phyloP scores from a whole-genome alignment of 2,113 vertebrate species.

The Forbesichthys papilliferus region DNA sequence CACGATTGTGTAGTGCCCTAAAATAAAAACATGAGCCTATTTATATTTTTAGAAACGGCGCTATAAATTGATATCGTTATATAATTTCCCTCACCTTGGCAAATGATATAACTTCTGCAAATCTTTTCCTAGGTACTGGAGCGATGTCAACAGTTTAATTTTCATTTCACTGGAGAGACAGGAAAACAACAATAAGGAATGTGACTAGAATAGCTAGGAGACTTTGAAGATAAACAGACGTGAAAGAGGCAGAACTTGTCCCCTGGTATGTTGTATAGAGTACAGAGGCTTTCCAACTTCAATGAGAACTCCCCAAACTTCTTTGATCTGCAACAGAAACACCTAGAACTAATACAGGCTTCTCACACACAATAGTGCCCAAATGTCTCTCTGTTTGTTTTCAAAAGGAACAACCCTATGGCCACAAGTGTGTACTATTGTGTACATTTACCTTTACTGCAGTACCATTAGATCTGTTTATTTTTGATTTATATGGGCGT shows the following conservation, averaged over 20 bases:
- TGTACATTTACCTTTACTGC: too few species aligned
- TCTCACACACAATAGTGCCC: too few species aligned
- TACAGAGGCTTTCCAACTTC: conserved; percentile 72
- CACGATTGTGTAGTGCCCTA: conserved; percentile 61
- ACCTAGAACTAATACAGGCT: background rate
- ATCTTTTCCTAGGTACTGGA: conserved; percentile 78
- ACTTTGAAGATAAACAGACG: background rate
- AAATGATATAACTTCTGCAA: conserved; percentile 75
- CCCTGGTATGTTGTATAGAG: conserved; percentile 79
- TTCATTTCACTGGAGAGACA: conserved; percentile 70
- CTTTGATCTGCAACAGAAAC: conserved; percentile 71
- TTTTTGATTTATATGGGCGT: too few species aligned
- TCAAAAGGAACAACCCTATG: background rate
- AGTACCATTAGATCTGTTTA: too few species aligned
- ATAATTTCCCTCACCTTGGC: conserved; percentile 67
- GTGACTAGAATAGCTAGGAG: background rate
- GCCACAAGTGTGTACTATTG: too few species aligned
- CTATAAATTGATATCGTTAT: background rate
- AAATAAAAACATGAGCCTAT: conserved; percentile 1
- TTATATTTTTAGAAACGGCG: background rate
- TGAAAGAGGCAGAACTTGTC: conserved; percentile 66
- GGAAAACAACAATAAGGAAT: background rate
- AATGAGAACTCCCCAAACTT: conserved; percentile 79
- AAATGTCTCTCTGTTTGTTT: background rate
- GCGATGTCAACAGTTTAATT: conserved; percentile 75